Evolutionary conservation across 1,140 invertebrate genomes (phyloP).

Genomic region (Hermatobates lingyangjiaoensis): DNA sequence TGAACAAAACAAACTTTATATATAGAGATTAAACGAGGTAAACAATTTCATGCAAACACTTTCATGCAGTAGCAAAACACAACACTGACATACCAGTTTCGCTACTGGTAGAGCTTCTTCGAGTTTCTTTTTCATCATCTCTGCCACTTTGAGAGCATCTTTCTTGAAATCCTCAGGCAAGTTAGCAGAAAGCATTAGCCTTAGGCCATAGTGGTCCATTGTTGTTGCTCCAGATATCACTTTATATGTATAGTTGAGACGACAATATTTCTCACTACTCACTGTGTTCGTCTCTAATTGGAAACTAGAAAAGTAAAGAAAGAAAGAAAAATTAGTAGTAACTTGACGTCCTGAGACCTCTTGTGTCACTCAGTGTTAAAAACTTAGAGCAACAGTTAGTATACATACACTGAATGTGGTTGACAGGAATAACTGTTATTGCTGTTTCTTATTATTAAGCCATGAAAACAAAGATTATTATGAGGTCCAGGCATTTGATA

Average conservation of each 20-base stretch:
- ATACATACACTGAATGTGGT: conserved; percentile 17
- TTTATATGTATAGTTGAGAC: conserved; percentile 26
- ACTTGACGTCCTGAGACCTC: not conserved
- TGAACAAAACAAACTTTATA: too few species aligned
- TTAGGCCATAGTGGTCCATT: conserved; percentile 28
- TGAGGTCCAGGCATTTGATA: too few species aligned
- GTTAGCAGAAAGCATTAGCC: conserved; percentile 22
- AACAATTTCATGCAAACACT: too few species aligned
- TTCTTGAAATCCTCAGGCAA: conserved; percentile 15
- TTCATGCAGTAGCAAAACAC: too few species aligned
- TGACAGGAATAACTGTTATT: too few species aligned
- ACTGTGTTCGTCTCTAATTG: conserved; percentile 22
- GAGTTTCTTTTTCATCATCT: conserved; percentile 3
- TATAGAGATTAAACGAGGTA: too few species aligned
- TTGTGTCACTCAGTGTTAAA: too few species aligned
- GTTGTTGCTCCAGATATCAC: conserved; percentile 23
- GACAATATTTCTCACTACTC: conserved; percentile 5
- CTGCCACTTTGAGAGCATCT: conserved; percentile 4
- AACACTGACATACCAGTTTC: conserved; percentile 1
- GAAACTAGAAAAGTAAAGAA: conserved; percentile 21
- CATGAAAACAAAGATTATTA: too few species aligned
- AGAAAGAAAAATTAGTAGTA: not conserved
- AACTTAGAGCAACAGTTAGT: conserved; percentile 12
- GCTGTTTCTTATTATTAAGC: too few species aligned
- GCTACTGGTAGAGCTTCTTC: not conserved